These are phyloP conservation scores for Acomys russatus DNA, from an alignment of 2,797 vertebrate genomes.

Conservation along the genomic window DNA sequence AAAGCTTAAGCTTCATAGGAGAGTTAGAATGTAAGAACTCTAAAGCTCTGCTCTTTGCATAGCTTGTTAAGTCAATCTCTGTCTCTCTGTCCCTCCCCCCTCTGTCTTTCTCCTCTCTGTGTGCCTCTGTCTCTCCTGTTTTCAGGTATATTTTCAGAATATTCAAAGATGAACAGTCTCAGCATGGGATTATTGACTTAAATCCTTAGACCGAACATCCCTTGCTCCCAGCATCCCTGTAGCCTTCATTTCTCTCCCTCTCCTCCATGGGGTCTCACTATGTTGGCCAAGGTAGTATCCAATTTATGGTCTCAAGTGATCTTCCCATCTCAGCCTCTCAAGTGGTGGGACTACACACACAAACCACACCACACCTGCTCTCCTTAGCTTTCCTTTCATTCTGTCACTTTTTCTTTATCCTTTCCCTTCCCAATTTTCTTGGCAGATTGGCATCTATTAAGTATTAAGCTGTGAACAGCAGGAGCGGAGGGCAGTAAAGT, in stretches of 20 bases:
- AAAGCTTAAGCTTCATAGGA: background rate
- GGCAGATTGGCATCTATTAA: constrained; percentile 12
- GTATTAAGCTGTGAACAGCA: constrained; percentile 38
- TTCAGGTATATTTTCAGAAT: constrained; percentile 48
- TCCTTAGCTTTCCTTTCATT: background rate
- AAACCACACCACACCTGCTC: background rate
- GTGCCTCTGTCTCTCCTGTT: background rate
- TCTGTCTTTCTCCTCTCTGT: background rate
- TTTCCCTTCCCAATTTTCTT: constrained; percentile 15
- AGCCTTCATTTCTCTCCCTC: background rate
- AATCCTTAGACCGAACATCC: constrained; percentile 32
- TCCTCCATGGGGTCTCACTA: background rate
- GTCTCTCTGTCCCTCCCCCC: background rate
- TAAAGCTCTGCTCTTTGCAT: constrained; percentile 52
- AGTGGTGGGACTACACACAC: background rate
- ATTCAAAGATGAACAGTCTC: constrained; percentile 35
- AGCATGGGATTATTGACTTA: constrained; percentile 13
- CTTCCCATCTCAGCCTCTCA: background rate
- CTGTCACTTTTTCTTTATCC: constrained; percentile 22
- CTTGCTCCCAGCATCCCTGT: background rate
- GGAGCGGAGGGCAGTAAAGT: constrained; percentile 68
- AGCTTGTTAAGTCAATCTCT: background rate
- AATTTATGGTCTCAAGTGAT: background rate
- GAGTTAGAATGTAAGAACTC: constrained; percentile 10
- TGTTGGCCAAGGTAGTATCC: background rate